Conservation (phyloP, 64 coral and sea anemone species). For the Trachythela sp. region DNA sequence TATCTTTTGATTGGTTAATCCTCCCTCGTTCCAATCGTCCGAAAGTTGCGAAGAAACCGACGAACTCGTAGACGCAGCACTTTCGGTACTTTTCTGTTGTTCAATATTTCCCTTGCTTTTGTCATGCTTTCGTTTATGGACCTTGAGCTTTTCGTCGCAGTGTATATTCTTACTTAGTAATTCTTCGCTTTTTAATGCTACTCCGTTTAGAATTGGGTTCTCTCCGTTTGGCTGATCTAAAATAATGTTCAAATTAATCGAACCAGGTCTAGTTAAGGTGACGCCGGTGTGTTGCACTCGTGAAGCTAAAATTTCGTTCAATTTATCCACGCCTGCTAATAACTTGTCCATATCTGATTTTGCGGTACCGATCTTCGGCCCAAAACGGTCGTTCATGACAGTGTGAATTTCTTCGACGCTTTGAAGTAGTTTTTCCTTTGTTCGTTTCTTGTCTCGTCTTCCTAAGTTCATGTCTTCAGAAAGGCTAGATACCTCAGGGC, state of each 20-base stretch:
- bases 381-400: neutral
- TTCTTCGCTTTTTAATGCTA: neutral
- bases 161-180: neutral
- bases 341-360: constrained; percentile 8
- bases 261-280: neutral
- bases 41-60: neutral
- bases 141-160: neutral
- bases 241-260: neutral
- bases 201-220: neutral
- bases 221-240: neutral
- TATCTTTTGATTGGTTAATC: neutral
- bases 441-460: neutral
- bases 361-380: neutral
- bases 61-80: neutral
- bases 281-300: neutral
- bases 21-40: neutral
- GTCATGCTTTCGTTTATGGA: neutral
- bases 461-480: neutral
- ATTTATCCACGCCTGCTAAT: neutral
- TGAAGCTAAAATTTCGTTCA: neutral
- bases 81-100: neutral
- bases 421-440: neutral
- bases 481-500: neutral
- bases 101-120: neutral
- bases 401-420: neutral